Evolutionary conservation across 2,113 vertebrate genomes (phyloP).

Genomic region (Brachyistius frenatus): DNA sequence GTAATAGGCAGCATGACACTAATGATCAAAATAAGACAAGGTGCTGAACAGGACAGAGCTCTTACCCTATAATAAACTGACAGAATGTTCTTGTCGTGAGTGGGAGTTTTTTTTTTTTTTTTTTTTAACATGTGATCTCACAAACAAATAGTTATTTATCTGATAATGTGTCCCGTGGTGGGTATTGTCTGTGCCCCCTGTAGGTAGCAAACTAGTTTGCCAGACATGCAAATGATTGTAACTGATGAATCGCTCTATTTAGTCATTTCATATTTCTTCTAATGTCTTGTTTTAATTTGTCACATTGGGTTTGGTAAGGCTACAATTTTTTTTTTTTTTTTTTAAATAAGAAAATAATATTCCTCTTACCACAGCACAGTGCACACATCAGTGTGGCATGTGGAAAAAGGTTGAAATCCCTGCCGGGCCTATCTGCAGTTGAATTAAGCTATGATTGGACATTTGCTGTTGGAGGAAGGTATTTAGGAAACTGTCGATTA

Average conservation of each 20-base stretch:
- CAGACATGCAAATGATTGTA: constrained; percentile 1
- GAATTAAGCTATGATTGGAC: not conserved
- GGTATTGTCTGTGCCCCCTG: no score
- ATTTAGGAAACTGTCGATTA: constrained; percentile 37
- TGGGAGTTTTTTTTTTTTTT: no score
- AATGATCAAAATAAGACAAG: no score
- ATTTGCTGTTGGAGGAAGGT: constrained; percentile 1
- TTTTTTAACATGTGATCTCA: no score
- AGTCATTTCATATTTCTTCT: no score
- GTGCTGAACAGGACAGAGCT: no score
- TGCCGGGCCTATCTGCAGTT: not conserved
- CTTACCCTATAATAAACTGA: not conserved
- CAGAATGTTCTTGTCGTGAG: no score
- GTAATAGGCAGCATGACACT: no score
- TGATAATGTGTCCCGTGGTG: not conserved
- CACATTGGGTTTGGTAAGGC: not conserved
- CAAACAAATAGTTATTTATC: not conserved
- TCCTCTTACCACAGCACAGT: not conserved
- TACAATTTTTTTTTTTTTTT: no score
- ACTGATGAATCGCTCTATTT: no score
- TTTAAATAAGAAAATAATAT: not conserved
- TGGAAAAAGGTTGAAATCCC: not conserved
- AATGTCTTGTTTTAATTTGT: no score
- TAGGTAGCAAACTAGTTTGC: not conserved
- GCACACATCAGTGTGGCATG: not conserved